Evolutionary conservation across 2,888 invertebrate species (phyloP).

Genomic region (Drosophila falleni): DNA sequence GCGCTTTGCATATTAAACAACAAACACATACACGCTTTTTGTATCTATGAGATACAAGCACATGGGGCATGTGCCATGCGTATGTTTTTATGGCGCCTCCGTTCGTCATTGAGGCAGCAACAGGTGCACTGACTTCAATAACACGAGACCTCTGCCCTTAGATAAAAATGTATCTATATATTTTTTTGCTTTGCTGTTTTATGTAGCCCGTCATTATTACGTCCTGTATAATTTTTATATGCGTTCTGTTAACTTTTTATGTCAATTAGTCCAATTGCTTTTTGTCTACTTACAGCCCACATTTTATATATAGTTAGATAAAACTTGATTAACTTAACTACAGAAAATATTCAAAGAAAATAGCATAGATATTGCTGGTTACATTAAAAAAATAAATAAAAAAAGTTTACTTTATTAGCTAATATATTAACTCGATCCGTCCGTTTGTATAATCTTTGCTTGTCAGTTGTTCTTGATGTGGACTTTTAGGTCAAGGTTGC

Average conservation of each 20-base stretch:
- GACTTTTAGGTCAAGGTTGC: slow-evolving; percentile 19
- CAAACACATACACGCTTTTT: slow-evolving; percentile 17
- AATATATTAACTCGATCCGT: not conserved
- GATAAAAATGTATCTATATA: slow-evolving; percentile 1
- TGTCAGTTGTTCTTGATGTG: not conserved
- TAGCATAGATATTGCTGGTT: not conserved
- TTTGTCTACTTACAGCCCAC: too few species aligned
- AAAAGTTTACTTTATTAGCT: too few species aligned
- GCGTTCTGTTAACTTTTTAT: slow-evolving; percentile 24
- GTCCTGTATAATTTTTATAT: slow-evolving; percentile 3
- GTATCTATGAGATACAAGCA: slow-evolving; percentile 36
- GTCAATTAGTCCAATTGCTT: slow-evolving; percentile 1
- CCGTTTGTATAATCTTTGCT: not conserved
- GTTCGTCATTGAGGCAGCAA: slow-evolving; percentile 57
- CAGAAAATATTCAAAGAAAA: not conserved
- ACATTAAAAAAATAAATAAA: too few species aligned
- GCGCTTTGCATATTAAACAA: slow-evolving; percentile 65
- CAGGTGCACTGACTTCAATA: slow-evolving; percentile 65
- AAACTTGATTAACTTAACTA: slow-evolving; percentile 11
- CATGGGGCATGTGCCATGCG: slow-evolving; percentile 33
- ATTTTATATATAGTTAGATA: too few species aligned
- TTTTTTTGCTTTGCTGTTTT: slow-evolving; percentile 1
- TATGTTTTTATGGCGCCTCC: slow-evolving; percentile 50
- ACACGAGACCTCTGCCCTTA: not conserved
- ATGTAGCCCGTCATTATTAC: too few species aligned